Evolutionary conservation across 1,140 invertebrate genomes (phyloP).

Genomic region (Heliconius congener): DNA sequence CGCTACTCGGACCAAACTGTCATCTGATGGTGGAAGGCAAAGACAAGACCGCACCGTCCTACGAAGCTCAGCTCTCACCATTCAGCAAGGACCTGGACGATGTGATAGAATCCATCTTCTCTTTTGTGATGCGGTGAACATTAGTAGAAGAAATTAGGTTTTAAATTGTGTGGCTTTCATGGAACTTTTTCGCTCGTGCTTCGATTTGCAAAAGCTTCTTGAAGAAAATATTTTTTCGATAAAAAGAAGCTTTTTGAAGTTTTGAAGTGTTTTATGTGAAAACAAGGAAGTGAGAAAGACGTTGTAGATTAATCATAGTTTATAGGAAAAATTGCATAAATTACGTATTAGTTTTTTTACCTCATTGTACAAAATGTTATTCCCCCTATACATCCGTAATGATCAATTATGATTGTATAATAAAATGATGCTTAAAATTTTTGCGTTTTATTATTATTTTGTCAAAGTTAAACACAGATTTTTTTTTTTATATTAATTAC

Average conservation of each 20-base stretch:
- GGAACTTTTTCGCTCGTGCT: not conserved
- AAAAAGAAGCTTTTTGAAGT: not conserved
- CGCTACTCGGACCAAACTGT: conserved; percentile 59
- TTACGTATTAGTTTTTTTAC: not conserved
- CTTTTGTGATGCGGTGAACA: conserved; percentile 72
- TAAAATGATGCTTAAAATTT: not conserved
- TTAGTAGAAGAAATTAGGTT: conserved; percentile 12
- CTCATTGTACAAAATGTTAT: not conserved
- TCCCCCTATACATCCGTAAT: conserved; percentile 10
- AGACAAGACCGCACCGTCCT: conserved; percentile 52
- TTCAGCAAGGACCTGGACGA: conserved; percentile 76
- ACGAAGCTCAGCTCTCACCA: conserved; percentile 70
- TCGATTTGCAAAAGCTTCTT: not conserved
- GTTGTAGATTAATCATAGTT: not conserved
- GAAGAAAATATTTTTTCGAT: not conserved
- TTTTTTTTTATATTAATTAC: not conserved
- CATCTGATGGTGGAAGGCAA: conserved; percentile 66
- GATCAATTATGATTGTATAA: not conserved
- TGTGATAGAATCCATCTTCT: conserved; percentile 74
- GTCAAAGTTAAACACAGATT: not conserved
- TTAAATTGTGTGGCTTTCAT: conserved; percentile 20
- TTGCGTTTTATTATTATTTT: not conserved
- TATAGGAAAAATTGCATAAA: not conserved
- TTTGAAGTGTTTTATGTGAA: not conserved
- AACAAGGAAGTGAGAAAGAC: not conserved